Conservation (phyloP, 2,888 invertebrate genomes). For the Xylota sylvarum region DNA sequence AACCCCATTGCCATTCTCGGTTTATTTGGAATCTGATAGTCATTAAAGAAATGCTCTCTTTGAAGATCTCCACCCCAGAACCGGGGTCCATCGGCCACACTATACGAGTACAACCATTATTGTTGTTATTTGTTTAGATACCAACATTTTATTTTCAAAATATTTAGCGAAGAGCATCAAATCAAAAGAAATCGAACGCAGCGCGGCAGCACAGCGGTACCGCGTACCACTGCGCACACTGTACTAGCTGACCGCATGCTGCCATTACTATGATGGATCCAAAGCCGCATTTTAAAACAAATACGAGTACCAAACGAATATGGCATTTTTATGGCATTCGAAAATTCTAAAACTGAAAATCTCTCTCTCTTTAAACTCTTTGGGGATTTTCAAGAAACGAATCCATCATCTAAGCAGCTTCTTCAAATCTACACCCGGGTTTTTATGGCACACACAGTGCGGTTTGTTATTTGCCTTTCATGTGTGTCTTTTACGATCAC, state of each 20-base stretch:
- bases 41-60: slow-evolving; percentile 67
- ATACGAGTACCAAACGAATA: slow-evolving; percentile 72
- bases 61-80: slow-evolving; percentile 66
- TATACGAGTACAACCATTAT: slow-evolving; percentile 68
- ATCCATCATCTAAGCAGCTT: slow-evolving; percentile 65
- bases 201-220: slow-evolving; percentile 64
- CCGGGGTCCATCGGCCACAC: slow-evolving; percentile 33
- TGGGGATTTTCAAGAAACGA: slow-evolving; percentile 16
- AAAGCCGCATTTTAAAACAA: slow-evolving; percentile 78
- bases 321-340: slow-evolving; percentile 73
- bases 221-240: slow-evolving; percentile 64
- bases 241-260: slow-evolving; percentile 79
- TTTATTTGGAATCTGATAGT: slow-evolving; percentile 76
- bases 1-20: slow-evolving; percentile 63
- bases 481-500: slow-evolving; percentile 75
- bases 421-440: slow-evolving; percentile 54
- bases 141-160: slow-evolving; percentile 79
- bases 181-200: slow-evolving; percentile 69
- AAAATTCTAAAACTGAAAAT: slow-evolving; percentile 35
- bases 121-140: slow-evolving; percentile 80
- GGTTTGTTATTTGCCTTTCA: slow-evolving; percentile 75
- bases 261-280: slow-evolving; percentile 79
- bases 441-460: slow-evolving; percentile 74
- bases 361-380: slow-evolving; percentile 15
- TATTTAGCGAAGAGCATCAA: slow-evolving; percentile 78